Evolutionary conservation across 1,140 invertebrate genomes (phyloP).

Genomic region (Alviniconcha marisindica): DNA sequence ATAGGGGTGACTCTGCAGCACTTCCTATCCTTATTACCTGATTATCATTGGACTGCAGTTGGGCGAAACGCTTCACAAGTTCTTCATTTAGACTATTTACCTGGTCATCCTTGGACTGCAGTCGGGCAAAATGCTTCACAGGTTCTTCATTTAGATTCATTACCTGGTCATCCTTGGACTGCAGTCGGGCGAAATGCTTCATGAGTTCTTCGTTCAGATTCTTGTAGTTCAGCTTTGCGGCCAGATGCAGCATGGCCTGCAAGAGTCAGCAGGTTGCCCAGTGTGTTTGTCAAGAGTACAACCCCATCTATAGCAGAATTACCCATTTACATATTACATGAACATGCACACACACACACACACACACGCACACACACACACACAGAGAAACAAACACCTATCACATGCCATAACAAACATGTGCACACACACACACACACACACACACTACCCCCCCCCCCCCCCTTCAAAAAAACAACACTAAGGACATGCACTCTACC

Average conservation of each 20-base stretch:
- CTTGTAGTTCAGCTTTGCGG: constrained; percentile 97
- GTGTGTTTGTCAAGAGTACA: not conserved
- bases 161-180: constrained; percentile 93
- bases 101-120: constrained; percentile 95
- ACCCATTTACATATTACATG: not conserved
- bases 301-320: not conserved
- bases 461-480: no score
- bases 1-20: no score
- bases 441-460: no score
- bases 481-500: no score
- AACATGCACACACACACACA: not conserved
- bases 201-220: constrained; percentile 98
- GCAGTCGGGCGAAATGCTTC: constrained; percentile 95
- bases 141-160: constrained; percentile 84
- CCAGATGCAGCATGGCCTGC: constrained; percentile 93
- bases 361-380: no score
- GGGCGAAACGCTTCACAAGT: constrained; percentile 95
- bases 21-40: constrained; percentile 81
- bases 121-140: constrained; percentile 94
- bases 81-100: constrained; percentile 82
- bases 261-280: constrained; percentile 56
- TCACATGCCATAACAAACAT: no score
- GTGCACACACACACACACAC: no score
- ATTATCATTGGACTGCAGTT: constrained; percentile 96
- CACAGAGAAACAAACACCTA: no score